These are phyloP conservation scores for Nesoenas mayeri DNA, from an alignment of 2,113 vertebrate species.

Conservation along the genomic window DNA sequence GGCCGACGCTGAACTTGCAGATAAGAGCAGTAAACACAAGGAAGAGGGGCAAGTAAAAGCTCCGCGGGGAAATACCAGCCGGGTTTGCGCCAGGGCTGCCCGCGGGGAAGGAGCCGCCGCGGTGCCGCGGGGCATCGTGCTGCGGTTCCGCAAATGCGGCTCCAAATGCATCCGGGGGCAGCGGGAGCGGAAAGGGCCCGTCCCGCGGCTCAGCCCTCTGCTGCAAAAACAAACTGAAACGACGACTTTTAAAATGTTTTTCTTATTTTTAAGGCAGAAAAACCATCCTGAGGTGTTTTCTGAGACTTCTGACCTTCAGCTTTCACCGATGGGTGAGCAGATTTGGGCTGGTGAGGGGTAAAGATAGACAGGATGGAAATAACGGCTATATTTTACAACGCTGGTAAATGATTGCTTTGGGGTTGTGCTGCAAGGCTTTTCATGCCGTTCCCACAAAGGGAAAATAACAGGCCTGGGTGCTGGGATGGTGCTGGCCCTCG, in stretches of 20 bases:
- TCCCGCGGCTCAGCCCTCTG: rapidly evolving
- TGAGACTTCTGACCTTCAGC: background rate
- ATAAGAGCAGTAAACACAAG: background rate
- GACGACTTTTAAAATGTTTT: background rate
- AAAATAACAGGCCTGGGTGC: rapidly evolving
- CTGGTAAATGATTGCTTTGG: background rate
- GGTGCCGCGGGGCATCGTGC: background rate
- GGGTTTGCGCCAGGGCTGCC: conserved; percentile 22
- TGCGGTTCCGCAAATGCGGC: too few species aligned
- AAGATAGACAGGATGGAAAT: background rate
- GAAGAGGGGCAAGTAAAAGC: conserved; percentile 17
- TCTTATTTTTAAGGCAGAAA: background rate
- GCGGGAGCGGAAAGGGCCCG: background rate
- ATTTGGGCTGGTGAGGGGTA: background rate
- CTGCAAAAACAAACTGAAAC: background rate
- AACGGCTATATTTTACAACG: background rate
- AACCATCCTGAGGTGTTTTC: rapidly evolving
- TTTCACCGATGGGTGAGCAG: background rate
- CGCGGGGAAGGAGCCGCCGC: background rate
- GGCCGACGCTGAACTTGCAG: background rate
- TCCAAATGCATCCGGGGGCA: background rate
- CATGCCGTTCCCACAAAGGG: background rate
- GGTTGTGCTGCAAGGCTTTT: background rate
- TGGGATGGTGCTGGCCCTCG: background rate
- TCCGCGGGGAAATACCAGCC: conserved; percentile 29